These are phyloP conservation scores for Gouania willdenowi DNA, from an alignment of 2,797 vertebrate species.

Conservation along the genomic window DNA sequence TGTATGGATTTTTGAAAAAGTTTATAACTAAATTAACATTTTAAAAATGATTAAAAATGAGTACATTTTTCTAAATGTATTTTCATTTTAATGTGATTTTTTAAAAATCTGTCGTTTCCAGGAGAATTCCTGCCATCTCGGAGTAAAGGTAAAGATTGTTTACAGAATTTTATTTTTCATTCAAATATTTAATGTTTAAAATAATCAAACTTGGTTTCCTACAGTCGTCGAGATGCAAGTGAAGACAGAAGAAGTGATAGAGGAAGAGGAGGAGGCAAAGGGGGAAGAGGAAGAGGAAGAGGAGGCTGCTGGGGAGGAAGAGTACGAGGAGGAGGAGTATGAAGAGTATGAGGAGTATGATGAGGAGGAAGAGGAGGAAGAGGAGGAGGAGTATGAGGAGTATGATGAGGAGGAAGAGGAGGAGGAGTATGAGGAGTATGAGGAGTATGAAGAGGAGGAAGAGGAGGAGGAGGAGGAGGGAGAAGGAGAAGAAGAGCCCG, in stretches of 20 bases:
- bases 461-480: background rate
- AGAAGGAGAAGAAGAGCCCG: background rate
- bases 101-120: constrained; percentile 27
- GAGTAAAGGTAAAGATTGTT: constrained; percentile 82
- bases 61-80: too few species aligned
- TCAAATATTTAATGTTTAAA: too few species aligned
- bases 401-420: background rate
- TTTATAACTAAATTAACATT: too few species aligned
- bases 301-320: background rate
- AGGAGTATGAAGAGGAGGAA: background rate
- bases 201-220: too few species aligned
- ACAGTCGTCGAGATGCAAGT: constrained; percentile 64
- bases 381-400: background rate
- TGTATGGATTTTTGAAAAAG: too few species aligned
- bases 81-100: too few species aligned
- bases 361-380: constrained; percentile 1
- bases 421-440: background rate
- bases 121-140: constrained; percentile 77
- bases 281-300: constrained; percentile 1
- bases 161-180: too few species aligned
- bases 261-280: fast-evolving
- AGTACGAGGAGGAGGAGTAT: background rate
- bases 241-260: constrained; percentile 3
- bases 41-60: too few species aligned
- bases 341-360: background rate